Conservation (phyloP, 2,113 vertebrate genomes). For the Mystacornis crossleyi region DNA sequence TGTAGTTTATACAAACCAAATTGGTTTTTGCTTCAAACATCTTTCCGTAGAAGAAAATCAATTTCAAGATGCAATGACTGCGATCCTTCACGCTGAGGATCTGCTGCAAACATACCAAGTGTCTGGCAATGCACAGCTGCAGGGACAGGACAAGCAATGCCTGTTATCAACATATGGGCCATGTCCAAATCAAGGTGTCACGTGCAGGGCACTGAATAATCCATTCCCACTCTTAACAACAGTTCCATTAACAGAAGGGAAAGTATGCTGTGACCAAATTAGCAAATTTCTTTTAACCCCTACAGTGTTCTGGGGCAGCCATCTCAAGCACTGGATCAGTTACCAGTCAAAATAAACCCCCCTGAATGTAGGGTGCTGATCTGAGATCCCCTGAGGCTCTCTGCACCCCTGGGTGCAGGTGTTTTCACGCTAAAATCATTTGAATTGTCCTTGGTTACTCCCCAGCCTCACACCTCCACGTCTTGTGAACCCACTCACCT, state of each 20-base stretch:
- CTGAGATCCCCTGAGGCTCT: background rate
- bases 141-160: background rate
- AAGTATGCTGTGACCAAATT: background rate
- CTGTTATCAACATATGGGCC: background rate
- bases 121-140: background rate
- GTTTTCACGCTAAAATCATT: background rate
- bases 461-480: background rate
- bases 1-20: conserved; percentile 60
- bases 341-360: background rate
- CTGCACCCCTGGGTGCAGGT: background rate
- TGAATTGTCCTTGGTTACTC: background rate
- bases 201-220: background rate
- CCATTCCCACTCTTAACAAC: background rate
- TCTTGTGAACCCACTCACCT: background rate
- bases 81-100: conserved; percentile 43
- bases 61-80: conserved; percentile 28
- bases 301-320: background rate
- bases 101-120: conserved; percentile 14
- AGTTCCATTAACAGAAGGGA: background rate
- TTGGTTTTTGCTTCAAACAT: conserved; percentile 56
- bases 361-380: background rate
- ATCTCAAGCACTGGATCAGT: background rate
- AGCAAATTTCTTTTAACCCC: background rate
- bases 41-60: conserved; percentile 37
- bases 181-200: background rate